Percentiles rank a stretch among this genome's conserved stretches.
Evolutionary conservation across 2,797 vertebrate species (phyloP).

Genomic region (Pseudopleuronectes americanus): DNA sequence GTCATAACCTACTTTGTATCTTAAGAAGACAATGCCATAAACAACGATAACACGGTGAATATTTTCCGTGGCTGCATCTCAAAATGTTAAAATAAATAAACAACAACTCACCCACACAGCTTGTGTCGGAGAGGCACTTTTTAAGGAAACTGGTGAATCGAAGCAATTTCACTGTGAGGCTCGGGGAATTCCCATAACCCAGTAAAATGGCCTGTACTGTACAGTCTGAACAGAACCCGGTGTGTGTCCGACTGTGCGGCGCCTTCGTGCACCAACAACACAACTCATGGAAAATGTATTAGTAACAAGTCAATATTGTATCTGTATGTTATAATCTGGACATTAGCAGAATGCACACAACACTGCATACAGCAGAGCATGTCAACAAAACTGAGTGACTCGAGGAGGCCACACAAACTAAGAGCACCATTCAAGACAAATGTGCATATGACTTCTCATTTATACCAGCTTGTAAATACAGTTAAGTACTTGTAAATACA

Average conservation of each 20-base stretch:
- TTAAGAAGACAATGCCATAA: background rate
- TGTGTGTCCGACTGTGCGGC: constrained; percentile 72
- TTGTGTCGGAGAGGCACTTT: constrained; percentile 79
- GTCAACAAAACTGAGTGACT: constrained; percentile 2
- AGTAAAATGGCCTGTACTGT: constrained; percentile 79
- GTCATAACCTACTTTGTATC: background rate
- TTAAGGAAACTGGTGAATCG: constrained; percentile 85
- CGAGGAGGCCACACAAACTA: constrained; percentile 1
- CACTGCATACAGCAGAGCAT: constrained; percentile 12
- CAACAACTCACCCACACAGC: constrained; percentile 83
- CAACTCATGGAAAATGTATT: constrained; percentile 10
- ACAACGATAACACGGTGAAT: constrained; percentile 3
- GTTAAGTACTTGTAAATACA: background rate
- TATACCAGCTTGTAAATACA: background rate
- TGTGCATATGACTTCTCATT: background rate
- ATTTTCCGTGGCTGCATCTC: constrained; percentile 23
- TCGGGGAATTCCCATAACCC: constrained; percentile 87
- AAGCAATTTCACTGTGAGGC: constrained; percentile 79
- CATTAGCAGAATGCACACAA: constrained; percentile 6
- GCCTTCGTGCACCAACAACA: constrained; percentile 30
- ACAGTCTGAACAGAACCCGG: constrained; percentile 76
- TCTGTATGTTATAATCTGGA: background rate
- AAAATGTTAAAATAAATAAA: constrained; percentile 67
- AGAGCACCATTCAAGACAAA: background rate
- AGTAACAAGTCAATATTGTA: constrained; percentile 11